Evolutionary conservation across 2,797 vertebrate genomes (phyloP).

Genomic region (Gambelia wislizenii): DNA sequence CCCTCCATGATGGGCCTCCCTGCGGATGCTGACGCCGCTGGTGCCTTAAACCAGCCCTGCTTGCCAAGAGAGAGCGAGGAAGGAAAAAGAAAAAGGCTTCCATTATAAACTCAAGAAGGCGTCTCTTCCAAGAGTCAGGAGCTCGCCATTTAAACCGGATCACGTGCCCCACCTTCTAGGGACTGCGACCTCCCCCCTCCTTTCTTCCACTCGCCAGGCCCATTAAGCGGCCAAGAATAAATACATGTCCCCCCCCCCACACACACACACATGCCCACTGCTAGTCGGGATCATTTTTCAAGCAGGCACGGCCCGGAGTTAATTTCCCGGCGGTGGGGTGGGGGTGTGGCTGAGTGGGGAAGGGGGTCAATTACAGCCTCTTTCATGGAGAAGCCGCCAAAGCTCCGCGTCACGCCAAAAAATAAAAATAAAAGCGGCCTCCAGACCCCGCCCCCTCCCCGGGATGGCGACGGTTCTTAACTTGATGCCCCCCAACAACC

Average conservation of each 20-base stretch:
- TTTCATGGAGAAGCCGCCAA: background rate
- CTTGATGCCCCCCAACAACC: background rate
- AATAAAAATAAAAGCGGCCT: too few species aligned
- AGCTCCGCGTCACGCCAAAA: background rate
- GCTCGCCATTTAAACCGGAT: background rate
- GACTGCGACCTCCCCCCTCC: background rate
- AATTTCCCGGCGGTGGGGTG: background rate
- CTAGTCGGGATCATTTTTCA: background rate
- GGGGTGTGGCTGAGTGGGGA: background rate
- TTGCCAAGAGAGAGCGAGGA: background rate
- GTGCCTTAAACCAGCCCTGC: too few species aligned
- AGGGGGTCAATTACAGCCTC: background rate
- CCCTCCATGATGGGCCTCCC: too few species aligned
- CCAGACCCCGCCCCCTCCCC: background rate
- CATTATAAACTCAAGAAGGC: background rate
- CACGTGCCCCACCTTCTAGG: slow-evolving; percentile 12
- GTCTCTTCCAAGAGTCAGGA: too few species aligned
- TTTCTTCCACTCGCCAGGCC: background rate
- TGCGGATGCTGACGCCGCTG: too few species aligned
- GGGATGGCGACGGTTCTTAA: background rate
- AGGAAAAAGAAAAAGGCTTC: too few species aligned
- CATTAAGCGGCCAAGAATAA: background rate
- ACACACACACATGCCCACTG: too few species aligned
- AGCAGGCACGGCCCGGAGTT: background rate
- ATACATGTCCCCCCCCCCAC: too few species aligned